These are phyloP conservation scores for Cheilosia urbana DNA, from an alignment of 2,888 invertebrate species.

Conservation along the genomic window DNA sequence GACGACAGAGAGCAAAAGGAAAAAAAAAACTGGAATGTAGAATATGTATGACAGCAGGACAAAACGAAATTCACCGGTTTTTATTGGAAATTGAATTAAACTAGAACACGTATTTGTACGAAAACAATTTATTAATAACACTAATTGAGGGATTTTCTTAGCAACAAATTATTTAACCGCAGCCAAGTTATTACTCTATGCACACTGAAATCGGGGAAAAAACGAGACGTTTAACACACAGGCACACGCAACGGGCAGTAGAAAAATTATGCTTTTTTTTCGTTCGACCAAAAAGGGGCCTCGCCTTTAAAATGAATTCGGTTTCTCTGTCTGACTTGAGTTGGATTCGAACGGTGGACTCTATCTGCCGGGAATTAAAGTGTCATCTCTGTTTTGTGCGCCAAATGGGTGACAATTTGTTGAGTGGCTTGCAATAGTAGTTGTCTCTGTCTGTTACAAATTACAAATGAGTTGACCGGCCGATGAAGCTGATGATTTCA, in stretches of 20 bases:
- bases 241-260: constrained; percentile 75
- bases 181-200: constrained; percentile 65
- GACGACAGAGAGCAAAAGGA: constrained; percentile 61
- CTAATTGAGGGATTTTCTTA: constrained; percentile 21
- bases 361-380: constrained; percentile 19
- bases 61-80: constrained; percentile 70
- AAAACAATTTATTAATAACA: constrained; percentile 33
- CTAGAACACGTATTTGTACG: constrained; percentile 33
- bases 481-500: constrained; percentile 59
- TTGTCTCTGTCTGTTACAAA: constrained; percentile 49
- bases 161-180: constrained; percentile 47
- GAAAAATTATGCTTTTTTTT: constrained; percentile 69
- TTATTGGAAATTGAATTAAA: background rate
- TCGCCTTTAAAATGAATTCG: constrained; percentile 72
- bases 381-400: constrained; percentile 52
- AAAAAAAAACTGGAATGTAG: constrained; percentile 66
- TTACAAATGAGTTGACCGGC: constrained; percentile 22
- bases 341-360: constrained; percentile 22
- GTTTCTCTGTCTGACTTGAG: constrained; percentile 42
- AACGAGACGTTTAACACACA: constrained; percentile 63
- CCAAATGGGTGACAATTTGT: constrained; percentile 50
- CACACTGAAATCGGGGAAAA: constrained; percentile 52
- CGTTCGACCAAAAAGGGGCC: constrained; percentile 71
- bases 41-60: constrained; percentile 67
- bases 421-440: constrained; percentile 29